Evolutionary conservation across 2,113 vertebrate species (phyloP).

Genomic region (Sarotherodon lohbergeri): DNA sequence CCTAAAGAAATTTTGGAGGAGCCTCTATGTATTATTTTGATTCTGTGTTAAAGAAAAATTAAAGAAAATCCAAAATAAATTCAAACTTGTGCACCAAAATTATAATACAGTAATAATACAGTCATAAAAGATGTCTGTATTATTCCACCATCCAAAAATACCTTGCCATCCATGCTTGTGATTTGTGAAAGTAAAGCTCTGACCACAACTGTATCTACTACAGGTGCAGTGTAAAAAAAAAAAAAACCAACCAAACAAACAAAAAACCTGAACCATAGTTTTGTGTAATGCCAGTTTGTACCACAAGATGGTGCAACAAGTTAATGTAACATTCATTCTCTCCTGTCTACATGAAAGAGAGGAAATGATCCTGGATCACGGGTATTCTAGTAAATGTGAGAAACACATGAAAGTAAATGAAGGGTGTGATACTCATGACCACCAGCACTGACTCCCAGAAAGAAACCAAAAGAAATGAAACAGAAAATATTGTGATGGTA

Average conservation of each 20-base stretch:
- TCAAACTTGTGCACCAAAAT: background rate
- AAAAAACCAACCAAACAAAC: background rate
- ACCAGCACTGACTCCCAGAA: background rate
- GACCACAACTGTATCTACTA: background rate
- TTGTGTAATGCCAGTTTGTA: background rate
- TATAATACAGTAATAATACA: background rate
- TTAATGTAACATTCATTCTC: background rate
- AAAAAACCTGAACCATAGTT: background rate
- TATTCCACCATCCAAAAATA: background rate
- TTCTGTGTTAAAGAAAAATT: background rate
- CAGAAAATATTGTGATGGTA: background rate
- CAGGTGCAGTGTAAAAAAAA: background rate
- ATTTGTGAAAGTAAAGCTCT: background rate
- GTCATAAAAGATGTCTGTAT: background rate
- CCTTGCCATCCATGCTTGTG: fast-evolving
- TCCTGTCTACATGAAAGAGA: background rate
- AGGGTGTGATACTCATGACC: background rate
- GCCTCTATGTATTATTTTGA: background rate
- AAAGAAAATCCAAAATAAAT: background rate
- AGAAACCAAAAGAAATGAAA: background rate
- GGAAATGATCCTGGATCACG: background rate
- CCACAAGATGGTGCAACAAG: background rate
- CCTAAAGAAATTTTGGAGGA: background rate
- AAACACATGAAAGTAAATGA: background rate
- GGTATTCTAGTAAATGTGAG: background rate